Evolutionary conservation across 2,113 vertebrate species (phyloP), one percentile per base, ranked within the genome.

Genomic region (Brachyhypopomus gauderio): DNA sequence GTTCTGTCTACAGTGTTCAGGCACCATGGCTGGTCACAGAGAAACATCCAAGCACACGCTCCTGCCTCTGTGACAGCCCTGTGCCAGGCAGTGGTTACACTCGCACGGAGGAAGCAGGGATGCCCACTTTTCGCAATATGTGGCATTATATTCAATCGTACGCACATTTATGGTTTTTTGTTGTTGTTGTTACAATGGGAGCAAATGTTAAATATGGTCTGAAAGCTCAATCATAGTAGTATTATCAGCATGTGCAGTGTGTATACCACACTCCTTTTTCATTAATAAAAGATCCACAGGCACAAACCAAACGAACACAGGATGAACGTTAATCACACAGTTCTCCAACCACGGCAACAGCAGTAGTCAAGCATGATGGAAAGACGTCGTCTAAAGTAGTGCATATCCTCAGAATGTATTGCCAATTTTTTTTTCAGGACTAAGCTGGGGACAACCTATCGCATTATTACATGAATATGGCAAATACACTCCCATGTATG

Each of bases 31-130:
- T 88, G 89, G 91, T 84, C 75, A 87, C 89, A 90, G 92, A 92
- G 90, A 93, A 30, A 94, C 92, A 94, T 93, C 93, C 93, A 93
- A 94, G 93, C 92, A 81, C 92, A 81, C 82, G 89, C 90, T 88
- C 80, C 60, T 84, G 91, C 93, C 92, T 90, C 93, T 89, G 88
- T 90, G 91, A 90, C 93, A 92, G 90, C 81, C 80, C 86, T 45
- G 86, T 91, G 91, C 88, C 92, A 93, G 92, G 92, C 90, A 91
- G 89, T 87, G 87, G 36, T 83, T 82, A 56, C 4, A 77, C 83
- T 89, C 89, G 89, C 34, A 85, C 90, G 89, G 90, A 93, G 91
- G 91, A 87, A 90, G 90, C 91, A 79, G 79, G 71, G 16, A 89
- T 87, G 90, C 93, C 93, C 93, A 93, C 92, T 93, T 89, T 89